Evolutionary conservation across 2,888 invertebrate genomes (phyloP).

Genomic region (Rugalucina vietnamica): DNA sequence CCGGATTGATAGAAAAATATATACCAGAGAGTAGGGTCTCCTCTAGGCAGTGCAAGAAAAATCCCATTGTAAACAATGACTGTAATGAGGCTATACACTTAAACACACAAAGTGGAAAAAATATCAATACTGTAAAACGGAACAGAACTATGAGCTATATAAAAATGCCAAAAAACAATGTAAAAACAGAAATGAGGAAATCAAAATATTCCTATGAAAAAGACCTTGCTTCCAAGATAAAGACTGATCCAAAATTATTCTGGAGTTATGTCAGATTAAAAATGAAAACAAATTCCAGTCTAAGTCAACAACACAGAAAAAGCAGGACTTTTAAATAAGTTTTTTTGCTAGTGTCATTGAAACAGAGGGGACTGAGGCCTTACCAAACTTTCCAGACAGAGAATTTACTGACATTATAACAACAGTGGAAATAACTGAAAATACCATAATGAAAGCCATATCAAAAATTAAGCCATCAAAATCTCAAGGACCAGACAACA

Average conservation of each 20-base stretch:
- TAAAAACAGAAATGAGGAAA: not conserved
- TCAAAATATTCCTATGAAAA: not conserved
- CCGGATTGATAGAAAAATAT: no score
- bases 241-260: not conserved
- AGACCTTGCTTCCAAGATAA: slow-evolving; percentile 14
- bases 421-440: not conserved
- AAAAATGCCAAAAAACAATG: not conserved
- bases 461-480: not conserved
- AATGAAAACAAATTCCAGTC: slow-evolving; percentile 7
- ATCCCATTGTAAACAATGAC: not conserved
- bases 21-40: no score
- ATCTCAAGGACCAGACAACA: slow-evolving; percentile 17
- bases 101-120: not conserved
- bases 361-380: not conserved
- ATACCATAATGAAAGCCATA: not conserved
- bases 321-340: slow-evolving; percentile 12
- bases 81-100: slow-evolving; percentile 7
- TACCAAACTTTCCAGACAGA: slow-evolving; percentile 13
- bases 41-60: no score
- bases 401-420: not conserved
- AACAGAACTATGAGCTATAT: not conserved
- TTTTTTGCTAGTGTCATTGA: slow-evolving; percentile 27
- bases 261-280: slow-evolving; percentile 8
- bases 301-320: slow-evolving; percentile 28
- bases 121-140: not conserved